These are phyloP conservation scores for Cliona cf. orientalis DNA, from an alignment of 37 sponge, comb jelly and placozoan genomes.

Conservation along the genomic window DNA sequence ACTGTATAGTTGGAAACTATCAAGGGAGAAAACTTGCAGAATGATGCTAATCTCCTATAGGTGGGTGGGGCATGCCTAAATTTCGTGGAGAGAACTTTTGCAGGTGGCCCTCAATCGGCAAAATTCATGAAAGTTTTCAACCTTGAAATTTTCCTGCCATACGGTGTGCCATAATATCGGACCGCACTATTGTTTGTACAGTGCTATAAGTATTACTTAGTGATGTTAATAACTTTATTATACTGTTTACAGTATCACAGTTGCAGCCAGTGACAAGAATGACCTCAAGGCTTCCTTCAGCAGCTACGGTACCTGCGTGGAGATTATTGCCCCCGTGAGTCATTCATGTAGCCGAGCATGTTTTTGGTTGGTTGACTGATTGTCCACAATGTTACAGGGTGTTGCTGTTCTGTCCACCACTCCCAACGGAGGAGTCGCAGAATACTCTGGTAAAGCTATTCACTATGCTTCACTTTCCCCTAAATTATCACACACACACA, in stretches of 20 bases:
- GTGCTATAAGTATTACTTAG: too few species aligned
- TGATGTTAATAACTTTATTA: too few species aligned
- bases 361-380: not conserved
- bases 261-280: slow-evolving; percentile 54
- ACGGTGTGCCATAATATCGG: not conserved
- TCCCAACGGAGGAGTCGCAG: slow-evolving; percentile 11
- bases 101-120: too few species aligned
- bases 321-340: slow-evolving; percentile 82
- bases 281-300: slow-evolving; percentile 61
- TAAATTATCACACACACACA: not conserved
- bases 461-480: not conserved
- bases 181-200: not conserved
- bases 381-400: slow-evolving; percentile 41
- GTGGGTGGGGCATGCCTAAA: too few species aligned
- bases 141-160: not conserved
- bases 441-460: slow-evolving; percentile 29
- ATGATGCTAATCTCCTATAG: too few species aligned
- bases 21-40: too few species aligned
- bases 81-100: too few species aligned
- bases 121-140: not conserved
- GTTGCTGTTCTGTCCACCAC: slow-evolving; percentile 47
- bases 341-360: not conserved
- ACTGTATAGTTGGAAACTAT: too few species aligned
- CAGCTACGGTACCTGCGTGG: slow-evolving; percentile 78
- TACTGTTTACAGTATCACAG: slow-evolving; percentile 45